Conservation (phyloP, 1,140 invertebrate species). For the Brachystomella parvula region DNA sequence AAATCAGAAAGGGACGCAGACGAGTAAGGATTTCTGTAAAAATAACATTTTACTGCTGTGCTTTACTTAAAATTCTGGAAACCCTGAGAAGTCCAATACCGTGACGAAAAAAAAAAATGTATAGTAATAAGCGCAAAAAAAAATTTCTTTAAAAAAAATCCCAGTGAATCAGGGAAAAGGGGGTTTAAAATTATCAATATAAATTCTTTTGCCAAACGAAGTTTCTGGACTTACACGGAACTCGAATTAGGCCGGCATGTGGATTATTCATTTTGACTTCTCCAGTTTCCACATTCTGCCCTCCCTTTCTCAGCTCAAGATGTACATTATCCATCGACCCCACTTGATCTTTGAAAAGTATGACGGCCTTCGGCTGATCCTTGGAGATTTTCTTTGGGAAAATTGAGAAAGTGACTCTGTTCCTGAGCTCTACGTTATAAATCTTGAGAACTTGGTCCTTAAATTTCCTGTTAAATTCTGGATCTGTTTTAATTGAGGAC, state of each 20-base stretch:
- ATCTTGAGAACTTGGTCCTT: constrained; percentile 33
- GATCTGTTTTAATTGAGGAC: constrained; percentile 27
- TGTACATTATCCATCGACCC: constrained; percentile 16
- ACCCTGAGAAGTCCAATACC: too few relatives aligned
- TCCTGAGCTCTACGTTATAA: constrained; percentile 34
- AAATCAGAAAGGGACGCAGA: too few relatives aligned
- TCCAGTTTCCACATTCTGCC: constrained; percentile 1
- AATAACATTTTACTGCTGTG: too few relatives aligned
- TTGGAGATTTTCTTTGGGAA: constrained; percentile 35
- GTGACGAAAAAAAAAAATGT: too few relatives aligned
- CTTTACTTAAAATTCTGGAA: too few relatives aligned
- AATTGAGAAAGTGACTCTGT: constrained; percentile 27
- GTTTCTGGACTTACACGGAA: constrained; percentile 27
- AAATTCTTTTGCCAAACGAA: not conserved
- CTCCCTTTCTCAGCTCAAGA: constrained; percentile 23
- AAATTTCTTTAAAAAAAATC: too few relatives aligned
- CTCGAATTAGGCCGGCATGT: constrained; percentile 21
- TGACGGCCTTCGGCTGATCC: constrained; percentile 31
- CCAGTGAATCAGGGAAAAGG: not conserved
- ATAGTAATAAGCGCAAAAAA: too few relatives aligned
- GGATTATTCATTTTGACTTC: constrained; percentile 25
- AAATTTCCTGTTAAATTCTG: constrained; percentile 34
- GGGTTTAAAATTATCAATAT: constrained; percentile 3
- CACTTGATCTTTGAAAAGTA: constrained; percentile 32
- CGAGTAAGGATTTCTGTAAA: too few relatives aligned